Evolutionary conservation across 2,888 invertebrate species (phyloP), one percentile per base, ranked within the genome.

Genomic region (Thecocarcelia acutangulata): DNA sequence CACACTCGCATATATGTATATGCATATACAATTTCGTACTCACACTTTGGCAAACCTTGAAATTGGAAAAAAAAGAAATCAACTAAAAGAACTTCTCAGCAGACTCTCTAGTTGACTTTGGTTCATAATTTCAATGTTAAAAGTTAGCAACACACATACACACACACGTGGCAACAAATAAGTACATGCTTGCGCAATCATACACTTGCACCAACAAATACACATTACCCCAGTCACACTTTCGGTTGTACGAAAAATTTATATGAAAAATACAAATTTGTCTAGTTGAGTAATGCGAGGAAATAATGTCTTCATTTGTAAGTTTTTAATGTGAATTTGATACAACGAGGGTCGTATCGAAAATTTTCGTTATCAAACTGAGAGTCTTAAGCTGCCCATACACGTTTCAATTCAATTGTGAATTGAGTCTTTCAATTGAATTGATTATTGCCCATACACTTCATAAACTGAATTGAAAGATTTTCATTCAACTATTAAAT

Each of bases 81-180:
- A 70, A 13, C 37, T 42, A 64, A 37, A 69, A 66, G 68, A 68
- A 5, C 19, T 59, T 37, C 44, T 74, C 33, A 66, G 64, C 54
- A 82, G 82, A 82, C 82, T 70, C 74, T 78, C 48, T 64, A n/a
- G 68, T 77, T 81, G 77, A 82, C 77, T 82, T 78, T 82, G 73
- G 69, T 74, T 70, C 66, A 82, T 82, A 82, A 78, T 82, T 82
- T 77, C 82, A 82, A 82, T 82, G 82, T 78, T 82, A 78, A 75
- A 74, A 70, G 74, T 70, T 64, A 78, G 40, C 17, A 48, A 11
- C 37, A 68, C 24, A 44, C 21, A 48, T 12, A 44, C 11, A n/a
- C 4, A 28, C 17, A 54, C 15, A 21, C 9, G n/a, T n/a, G n/a
- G n/a, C n/a, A n/a, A n/a, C n/a, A n/a, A n/a, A n/a, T n/a, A n/a